A percentile compares a stretch with the other conserved stretches of the same genome.
These are phyloP conservation scores for Cheilinus undulatus DNA, from an alignment of 2,113 vertebrate species.

Conservation along the genomic window DNA sequence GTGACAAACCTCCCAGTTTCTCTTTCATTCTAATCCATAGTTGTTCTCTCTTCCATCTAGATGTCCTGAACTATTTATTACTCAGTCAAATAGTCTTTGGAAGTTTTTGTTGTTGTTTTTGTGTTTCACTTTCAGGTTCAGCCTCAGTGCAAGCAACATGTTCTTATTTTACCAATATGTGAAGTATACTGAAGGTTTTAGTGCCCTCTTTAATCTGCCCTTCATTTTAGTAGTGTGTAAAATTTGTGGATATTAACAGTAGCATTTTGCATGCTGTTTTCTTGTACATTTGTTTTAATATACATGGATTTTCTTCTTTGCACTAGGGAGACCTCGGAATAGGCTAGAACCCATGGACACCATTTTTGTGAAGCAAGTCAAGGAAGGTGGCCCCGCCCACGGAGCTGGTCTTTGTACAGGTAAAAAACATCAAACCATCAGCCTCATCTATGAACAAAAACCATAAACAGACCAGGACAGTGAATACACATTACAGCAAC, in stretches of 20 bases:
- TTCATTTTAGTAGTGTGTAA: background rate
- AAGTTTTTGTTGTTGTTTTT: constrained; percentile 3
- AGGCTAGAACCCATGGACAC: constrained; percentile 97
- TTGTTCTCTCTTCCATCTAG: constrained; percentile 12
- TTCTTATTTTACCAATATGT: background rate
- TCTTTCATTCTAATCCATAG: constrained; percentile 5
- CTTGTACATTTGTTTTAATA: background rate
- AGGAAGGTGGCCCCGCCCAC: constrained; percentile 93
- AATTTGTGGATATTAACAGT: background rate
- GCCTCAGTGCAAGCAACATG: background rate
- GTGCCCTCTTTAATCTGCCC: background rate
- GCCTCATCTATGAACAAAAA: constrained; percentile 6
- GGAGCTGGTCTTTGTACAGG: constrained; percentile 96
- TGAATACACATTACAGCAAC: background rate
- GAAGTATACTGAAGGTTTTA: background rate
- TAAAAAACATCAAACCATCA: constrained; percentile 58
- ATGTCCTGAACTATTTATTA: constrained; percentile 16
- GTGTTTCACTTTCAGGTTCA: constrained; percentile 24
- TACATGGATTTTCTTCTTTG: constrained; percentile 6
- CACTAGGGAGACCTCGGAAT: constrained; percentile 90
- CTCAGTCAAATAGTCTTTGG: background rate
- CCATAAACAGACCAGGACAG: too few relatives aligned
- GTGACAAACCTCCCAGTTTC: constrained; percentile 31
- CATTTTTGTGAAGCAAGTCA: constrained; percentile 99
- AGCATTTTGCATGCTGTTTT: background rate